Evolutionary conservation across 2,113 vertebrate genomes (phyloP).

Genomic region (Xenopus tropicalis): DNA sequence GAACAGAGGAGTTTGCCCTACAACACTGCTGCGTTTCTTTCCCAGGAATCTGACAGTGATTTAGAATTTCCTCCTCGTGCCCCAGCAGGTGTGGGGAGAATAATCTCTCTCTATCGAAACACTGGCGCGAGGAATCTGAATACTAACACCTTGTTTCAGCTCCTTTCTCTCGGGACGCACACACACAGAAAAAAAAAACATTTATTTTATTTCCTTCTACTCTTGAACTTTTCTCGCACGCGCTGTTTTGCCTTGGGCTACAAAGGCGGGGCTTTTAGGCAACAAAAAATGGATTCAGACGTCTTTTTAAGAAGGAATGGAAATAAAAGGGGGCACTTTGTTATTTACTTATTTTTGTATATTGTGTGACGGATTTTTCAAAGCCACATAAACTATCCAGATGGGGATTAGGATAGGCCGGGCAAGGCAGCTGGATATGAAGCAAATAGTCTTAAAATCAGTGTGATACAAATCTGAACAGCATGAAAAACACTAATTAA

Average conservation of each 20-base stretch:
- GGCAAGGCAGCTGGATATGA: slow-evolving; percentile 36
- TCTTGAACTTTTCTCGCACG: too few relatives aligned
- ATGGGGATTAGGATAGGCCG: slow-evolving; percentile 43
- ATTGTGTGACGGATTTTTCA: slow-evolving; percentile 3
- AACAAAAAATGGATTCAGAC: too few relatives aligned
- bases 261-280: too few relatives aligned
- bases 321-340: too few relatives aligned
- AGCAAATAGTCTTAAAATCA: slow-evolving; percentile 40
- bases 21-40: neutral
- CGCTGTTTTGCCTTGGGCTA: too few relatives aligned
- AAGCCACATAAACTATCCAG: slow-evolving; percentile 27
- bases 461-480: slow-evolving; percentile 41
- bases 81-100: neutral
- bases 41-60: neutral
- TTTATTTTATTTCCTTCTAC: too few relatives aligned
- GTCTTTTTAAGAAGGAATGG: too few relatives aligned
- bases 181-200: too few relatives aligned
- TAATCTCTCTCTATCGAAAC: neutral
- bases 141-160: too few relatives aligned
- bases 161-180: too few relatives aligned
- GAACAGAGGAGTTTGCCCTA: neutral
- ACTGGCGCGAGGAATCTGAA: too few relatives aligned
- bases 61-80: neutral
- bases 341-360: slow-evolving; percentile 1
- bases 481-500: slow-evolving; percentile 43